phyloP scores from a whole-genome alignment of 2,797 vertebrate species.

The Oreochromis mossambicus region DNA sequence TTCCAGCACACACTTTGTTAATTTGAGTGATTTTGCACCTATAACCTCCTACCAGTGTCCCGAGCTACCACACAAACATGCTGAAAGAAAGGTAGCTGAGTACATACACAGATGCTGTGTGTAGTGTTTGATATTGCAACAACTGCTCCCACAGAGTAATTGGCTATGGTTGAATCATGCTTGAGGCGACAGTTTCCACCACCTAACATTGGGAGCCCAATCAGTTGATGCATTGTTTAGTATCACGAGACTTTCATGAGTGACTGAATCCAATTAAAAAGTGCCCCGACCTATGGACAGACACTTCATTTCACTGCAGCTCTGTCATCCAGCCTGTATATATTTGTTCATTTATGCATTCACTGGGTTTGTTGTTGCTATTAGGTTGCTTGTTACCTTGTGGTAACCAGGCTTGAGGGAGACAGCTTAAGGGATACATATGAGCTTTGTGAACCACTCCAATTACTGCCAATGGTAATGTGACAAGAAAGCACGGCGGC shows the following conservation, averaged over 20 bases:
- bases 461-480: conserved; percentile 6
- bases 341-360: neutral
- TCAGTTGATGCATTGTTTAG: conserved; percentile 39
- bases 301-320: conserved; percentile 5
- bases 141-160: conserved; percentile 37
- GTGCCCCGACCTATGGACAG: neutral
- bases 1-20: neutral
- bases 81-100: neutral
- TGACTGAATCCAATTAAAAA: conserved; percentile 56
- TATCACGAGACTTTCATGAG: conserved; percentile 40
- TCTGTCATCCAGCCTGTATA: neutral
- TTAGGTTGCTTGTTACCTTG: conserved; percentile 7
- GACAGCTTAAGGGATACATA: conserved; percentile 6
- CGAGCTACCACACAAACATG: neutral
- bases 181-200: conserved; percentile 14
- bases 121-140: conserved; percentile 33
- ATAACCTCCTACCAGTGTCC: neutral
- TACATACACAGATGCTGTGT: neutral
- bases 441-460: neutral
- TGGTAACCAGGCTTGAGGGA: neutral
- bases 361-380: neutral
- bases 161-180: conserved; percentile 45
- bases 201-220: conserved; percentile 19
- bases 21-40: neutral
- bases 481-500: neutral